These are phyloP conservation scores for Physeter macrocephalus DNA, from an alignment of 2,113 vertebrate species.

Conservation along the genomic window DNA sequence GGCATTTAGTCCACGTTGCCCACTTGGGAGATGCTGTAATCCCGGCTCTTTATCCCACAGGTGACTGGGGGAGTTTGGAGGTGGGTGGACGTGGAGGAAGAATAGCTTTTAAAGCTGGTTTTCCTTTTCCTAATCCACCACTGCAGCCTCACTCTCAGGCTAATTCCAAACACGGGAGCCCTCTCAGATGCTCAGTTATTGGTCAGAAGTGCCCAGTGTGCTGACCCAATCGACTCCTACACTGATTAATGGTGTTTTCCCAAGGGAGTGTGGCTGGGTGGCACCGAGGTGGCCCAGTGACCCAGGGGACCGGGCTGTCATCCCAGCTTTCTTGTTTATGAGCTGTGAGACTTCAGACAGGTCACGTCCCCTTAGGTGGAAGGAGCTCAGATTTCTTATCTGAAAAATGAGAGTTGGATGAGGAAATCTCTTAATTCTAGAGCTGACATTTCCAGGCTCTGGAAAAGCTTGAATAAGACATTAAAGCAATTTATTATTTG, in stretches of 20 bases:
- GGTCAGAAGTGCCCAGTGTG: not conserved
- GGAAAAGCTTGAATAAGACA: conserved; percentile 3
- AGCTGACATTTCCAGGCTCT: conserved; percentile 13
- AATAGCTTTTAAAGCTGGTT: not conserved
- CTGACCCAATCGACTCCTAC: not conserved
- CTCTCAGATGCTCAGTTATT: not conserved
- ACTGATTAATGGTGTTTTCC: not conserved
- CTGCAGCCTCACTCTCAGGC: not conserved
- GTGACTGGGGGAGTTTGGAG: not conserved
- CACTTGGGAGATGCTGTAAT: not conserved
- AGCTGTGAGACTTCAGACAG: not conserved
- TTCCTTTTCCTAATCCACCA: not conserved
- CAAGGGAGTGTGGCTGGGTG: not conserved
- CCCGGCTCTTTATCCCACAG: not conserved
- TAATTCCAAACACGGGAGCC: not conserved
- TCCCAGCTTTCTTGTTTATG: fast-evolving
- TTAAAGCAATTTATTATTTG: conserved; percentile 12
- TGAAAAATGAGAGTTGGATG: not conserved
- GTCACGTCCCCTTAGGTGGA: not conserved
- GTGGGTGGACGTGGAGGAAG: not conserved
- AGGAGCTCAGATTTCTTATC: not conserved
- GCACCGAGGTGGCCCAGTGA: fast-evolving
- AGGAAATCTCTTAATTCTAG: not conserved
- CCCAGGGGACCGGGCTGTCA: fast-evolving
- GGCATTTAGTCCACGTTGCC: fast-evolving